Percentiles rank a stretch among this genome's conserved stretches.
Evolutionary conservation across 92 coral and sea anemone genomes (phyloP).

Genomic region (Porites evermanni): DNA sequence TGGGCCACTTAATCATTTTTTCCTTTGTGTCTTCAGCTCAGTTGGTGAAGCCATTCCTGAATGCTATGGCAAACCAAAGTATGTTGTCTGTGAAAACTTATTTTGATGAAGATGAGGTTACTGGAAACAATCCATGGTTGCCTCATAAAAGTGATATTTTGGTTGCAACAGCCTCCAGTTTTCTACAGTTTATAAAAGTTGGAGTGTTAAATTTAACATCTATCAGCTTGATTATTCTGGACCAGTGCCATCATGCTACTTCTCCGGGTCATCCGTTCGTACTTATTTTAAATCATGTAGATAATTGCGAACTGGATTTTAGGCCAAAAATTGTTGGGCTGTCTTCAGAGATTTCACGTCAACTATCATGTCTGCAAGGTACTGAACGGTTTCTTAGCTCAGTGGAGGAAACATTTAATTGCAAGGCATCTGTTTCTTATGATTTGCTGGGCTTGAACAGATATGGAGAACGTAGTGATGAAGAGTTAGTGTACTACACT

Average conservation of each 20-base stretch:
- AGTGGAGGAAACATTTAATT: constrained; percentile 58
- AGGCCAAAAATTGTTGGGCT: constrained; percentile 73
- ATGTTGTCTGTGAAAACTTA: constrained; percentile 20
- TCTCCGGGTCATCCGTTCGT: constrained; percentile 7
- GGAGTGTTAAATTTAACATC: constrained; percentile 23
- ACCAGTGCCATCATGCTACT: constrained; percentile 44
- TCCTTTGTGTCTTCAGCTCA: constrained; percentile 3
- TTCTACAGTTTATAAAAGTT: constrained; percentile 26
- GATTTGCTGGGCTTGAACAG: constrained; percentile 86
- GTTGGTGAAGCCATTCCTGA: constrained; percentile 27
- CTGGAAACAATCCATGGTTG: neutral
- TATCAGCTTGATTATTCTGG: constrained; percentile 51
- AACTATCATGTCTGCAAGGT: constrained; percentile 39
- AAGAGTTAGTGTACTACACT: constrained; percentile 44
- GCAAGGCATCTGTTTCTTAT: constrained; percentile 69
- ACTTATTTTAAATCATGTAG: constrained; percentile 5
- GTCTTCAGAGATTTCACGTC: constrained; percentile 45
- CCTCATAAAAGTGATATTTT: neutral
- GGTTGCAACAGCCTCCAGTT: constrained; percentile 30
- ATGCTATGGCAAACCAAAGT: neutral
- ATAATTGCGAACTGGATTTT: neutral
- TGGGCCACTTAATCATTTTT: too few species aligned
- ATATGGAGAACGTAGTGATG: constrained; percentile 74
- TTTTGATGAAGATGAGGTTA: neutral
- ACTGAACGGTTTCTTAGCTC: constrained; percentile 47